A percentile compares a stretch with the other conserved stretches of the same genome.
phyloP scores from a whole-genome alignment of 2,888 invertebrate genomes.

The Sphaeridia pumilis region DNA sequence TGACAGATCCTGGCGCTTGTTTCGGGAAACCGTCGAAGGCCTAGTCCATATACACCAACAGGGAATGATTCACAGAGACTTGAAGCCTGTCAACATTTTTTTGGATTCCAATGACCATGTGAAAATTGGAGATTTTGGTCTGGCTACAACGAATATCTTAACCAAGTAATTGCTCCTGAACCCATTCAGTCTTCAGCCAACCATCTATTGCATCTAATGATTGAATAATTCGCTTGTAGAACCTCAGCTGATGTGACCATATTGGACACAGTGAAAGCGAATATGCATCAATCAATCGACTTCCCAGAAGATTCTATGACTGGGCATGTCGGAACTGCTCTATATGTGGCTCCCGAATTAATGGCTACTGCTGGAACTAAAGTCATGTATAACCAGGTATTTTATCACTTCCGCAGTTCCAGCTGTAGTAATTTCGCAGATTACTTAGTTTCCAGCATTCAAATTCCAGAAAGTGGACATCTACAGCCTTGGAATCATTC shows the following conservation, averaged over 20 bases:
- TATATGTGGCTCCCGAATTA: conserved; percentile 92
- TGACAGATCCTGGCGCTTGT: conserved; percentile 76
- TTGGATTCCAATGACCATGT: conserved; percentile 87
- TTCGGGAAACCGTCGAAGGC: conserved; percentile 87
- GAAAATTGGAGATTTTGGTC: conserved; percentile 95
- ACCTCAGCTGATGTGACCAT: conserved; percentile 1
- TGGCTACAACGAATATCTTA: conserved; percentile 71
- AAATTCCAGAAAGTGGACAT: conserved; percentile 65
- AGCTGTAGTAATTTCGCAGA: neutral
- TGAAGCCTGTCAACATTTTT: conserved; percentile 71
- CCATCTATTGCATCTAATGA: neutral
- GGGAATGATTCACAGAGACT: conserved; percentile 46
- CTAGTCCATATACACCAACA: conserved; percentile 85
- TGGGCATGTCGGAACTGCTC: conserved; percentile 81
- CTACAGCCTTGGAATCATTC: conserved; percentile 77
- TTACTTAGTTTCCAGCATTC: conserved; percentile 2
- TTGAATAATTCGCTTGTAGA: neutral
- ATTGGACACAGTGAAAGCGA: neutral
- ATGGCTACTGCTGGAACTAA: conserved; percentile 56
- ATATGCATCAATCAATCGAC: conserved; percentile 36
- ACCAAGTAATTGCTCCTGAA: conserved; percentile 36
- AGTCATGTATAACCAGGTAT: conserved; percentile 57
- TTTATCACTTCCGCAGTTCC: conserved; percentile 1
- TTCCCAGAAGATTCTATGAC: conserved; percentile 49
- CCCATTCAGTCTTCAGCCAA: too few species aligned